Conservation (phyloP, 2,888 invertebrate genomes). For the Therioaphis trifolii region DNA sequence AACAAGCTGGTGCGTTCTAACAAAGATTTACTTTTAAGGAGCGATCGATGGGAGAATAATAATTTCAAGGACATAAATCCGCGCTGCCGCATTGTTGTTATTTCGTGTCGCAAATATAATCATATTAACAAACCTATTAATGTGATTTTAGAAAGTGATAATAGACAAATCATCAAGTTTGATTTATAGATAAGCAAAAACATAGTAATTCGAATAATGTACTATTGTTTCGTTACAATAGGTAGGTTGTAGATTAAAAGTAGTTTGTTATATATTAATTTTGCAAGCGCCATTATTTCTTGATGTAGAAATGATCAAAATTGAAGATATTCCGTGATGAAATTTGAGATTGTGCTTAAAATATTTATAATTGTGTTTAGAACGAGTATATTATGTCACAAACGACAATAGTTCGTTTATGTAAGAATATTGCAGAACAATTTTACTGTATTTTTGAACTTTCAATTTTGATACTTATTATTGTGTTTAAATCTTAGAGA, state of each 20-base stretch:
- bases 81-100: neutral
- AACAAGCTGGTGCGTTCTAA: too few species aligned
- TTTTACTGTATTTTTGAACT: neutral
- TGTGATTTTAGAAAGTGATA: conserved; percentile 39
- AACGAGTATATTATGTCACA: neutral
- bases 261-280: conserved; percentile 21
- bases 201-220: neutral
- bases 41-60: neutral
- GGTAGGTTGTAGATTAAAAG: neutral
- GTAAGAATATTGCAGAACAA: neutral
- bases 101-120: neutral
- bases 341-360: neutral
- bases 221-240: conserved; percentile 15
- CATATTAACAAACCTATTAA: neutral
- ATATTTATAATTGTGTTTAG: neutral
- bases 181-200: conserved; percentile 33
- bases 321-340: neutral
- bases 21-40: too few species aligned
- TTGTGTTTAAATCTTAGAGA: too few species aligned
- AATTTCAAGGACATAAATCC: neutral
- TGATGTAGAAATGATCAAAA: neutral
- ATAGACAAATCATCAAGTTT: neutral
- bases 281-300: neutral
- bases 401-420: neutral
- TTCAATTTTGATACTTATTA: too few species aligned